These are phyloP conservation scores for Crax fasciolata DNA, from an alignment of 2,797 vertebrate genomes.

Conservation along the genomic window DNA sequence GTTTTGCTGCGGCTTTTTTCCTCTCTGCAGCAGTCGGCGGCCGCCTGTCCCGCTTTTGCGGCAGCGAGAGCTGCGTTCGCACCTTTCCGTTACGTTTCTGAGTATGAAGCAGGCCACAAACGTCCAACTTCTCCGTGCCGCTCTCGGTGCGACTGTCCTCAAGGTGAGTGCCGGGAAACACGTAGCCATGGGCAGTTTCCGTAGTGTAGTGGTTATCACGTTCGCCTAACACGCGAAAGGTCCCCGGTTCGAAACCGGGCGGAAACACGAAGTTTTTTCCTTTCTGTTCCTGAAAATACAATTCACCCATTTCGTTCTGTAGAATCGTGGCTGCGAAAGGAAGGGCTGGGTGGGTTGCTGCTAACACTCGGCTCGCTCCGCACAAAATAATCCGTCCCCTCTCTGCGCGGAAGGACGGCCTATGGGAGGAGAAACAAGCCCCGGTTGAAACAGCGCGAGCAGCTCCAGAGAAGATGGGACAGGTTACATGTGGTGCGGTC, in stretches of 20 bases:
- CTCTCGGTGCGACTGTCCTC: background rate
- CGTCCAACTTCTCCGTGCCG: no score
- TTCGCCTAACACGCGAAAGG: conserved; percentile 85
- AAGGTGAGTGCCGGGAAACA: fast-evolving
- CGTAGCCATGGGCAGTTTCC: fast-evolving
- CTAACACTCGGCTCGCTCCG: fast-evolving
- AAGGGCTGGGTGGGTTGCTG: fast-evolving
- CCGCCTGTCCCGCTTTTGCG: fast-evolving
- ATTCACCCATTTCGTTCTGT: fast-evolving
- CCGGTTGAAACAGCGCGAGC: background rate
- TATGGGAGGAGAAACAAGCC: fast-evolving
- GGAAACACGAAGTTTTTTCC: fast-evolving
- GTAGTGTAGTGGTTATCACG: conserved; percentile 86
- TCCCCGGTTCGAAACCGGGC: conserved; percentile 84
- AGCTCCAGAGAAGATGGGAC: fast-evolving
- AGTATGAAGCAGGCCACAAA: no score
- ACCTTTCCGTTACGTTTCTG: background rate
- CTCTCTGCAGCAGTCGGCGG: fast-evolving
- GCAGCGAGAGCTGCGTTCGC: fast-evolving
- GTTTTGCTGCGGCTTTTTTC: fast-evolving
- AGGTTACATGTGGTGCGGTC: fast-evolving
- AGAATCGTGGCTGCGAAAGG: fast-evolving
- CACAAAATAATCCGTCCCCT: fast-evolving
- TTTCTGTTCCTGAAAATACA: fast-evolving
- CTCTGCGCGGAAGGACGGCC: fast-evolving